A percentile compares a stretch with the other conserved stretches of the same genome.
These are phyloP conservation scores for Panzeria rudis DNA, from an alignment of 2,888 invertebrate species.

Conservation along the genomic window DNA sequence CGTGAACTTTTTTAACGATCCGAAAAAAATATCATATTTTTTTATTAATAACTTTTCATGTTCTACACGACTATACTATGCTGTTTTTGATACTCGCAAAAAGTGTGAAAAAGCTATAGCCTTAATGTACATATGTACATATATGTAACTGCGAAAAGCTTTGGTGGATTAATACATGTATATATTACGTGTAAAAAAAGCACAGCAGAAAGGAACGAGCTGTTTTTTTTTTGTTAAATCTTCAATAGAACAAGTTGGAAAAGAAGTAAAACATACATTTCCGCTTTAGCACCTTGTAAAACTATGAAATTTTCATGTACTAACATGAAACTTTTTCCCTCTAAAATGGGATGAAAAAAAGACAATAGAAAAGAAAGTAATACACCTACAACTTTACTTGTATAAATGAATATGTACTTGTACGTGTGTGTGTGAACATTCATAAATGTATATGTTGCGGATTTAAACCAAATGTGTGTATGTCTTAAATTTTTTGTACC, in stretches of 20 bases:
- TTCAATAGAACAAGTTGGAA: constrained; percentile 20
- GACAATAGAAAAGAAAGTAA: background rate
- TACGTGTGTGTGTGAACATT: background rate
- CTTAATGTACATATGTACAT: background rate
- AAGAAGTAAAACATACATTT: constrained; percentile 67
- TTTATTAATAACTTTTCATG: too few species aligned
- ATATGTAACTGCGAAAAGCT: constrained; percentile 7
- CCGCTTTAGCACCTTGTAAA: constrained; percentile 70
- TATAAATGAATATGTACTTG: background rate
- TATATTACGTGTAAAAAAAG: background rate
- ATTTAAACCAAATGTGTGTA: constrained; percentile 1
- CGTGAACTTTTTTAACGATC: too few species aligned
- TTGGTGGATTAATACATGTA: constrained; percentile 19
- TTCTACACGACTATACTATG: too few species aligned
- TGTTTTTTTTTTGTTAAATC: constrained; percentile 16
- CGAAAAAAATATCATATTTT: too few species aligned
- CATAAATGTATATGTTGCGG: constrained; percentile 1
- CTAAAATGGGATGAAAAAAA: constrained; percentile 6
- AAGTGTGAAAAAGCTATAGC: too few species aligned
- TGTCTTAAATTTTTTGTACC: constrained; percentile 18
- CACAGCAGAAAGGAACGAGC: background rate
- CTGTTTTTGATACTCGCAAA: too few species aligned
- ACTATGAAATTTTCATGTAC: constrained; percentile 65
- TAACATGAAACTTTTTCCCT: constrained; percentile 62
- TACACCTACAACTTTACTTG: constrained; percentile 47